phyloP scores from a whole-genome alignment of 2,888 invertebrate genomes.

The Hirtodrosophila confusa region DNA sequence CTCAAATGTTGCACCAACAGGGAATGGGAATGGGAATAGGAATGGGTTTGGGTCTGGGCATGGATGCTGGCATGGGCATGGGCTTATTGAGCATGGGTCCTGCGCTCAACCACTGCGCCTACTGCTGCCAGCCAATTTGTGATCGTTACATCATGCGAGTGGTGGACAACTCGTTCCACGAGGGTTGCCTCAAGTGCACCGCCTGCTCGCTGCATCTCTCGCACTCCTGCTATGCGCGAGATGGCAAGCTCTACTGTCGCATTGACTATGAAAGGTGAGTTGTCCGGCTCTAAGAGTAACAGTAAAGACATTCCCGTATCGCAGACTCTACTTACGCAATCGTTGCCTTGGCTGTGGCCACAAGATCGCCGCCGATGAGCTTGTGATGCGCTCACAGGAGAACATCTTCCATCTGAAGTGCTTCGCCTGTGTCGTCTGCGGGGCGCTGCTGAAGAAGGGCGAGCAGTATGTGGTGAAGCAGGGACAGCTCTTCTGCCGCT shows the following conservation, averaged over 20 bases:
- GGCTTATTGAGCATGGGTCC: conserved; percentile 21
- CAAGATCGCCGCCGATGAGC: conserved; percentile 89
- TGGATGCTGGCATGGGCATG: conserved; percentile 13
- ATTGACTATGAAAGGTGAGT: conserved; percentile 91
- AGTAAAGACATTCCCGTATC: conserved; percentile 12
- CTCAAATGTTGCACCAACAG: conserved; percentile 59
- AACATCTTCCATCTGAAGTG: conserved; percentile 92
- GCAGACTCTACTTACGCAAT: conserved; percentile 89
- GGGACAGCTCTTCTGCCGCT: conserved; percentile 91
- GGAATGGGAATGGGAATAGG: conserved; percentile 31
- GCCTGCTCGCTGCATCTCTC: conserved; percentile 89
- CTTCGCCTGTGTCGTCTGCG: conserved; percentile 92
- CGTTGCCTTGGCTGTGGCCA: conserved; percentile 90
- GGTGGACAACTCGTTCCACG: conserved; percentile 90
- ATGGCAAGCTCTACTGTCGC: conserved; percentile 90
- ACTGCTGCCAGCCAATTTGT: conserved; percentile 89
- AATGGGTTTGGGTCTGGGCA: conserved; percentile 13
- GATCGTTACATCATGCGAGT: conserved; percentile 91
- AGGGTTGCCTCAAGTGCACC: conserved; percentile 90
- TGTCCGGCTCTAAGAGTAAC: not conserved
- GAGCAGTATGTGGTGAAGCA: conserved; percentile 92
- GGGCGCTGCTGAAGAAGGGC: conserved; percentile 90
- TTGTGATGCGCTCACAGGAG: conserved; percentile 91
- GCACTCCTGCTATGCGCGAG: conserved; percentile 90
- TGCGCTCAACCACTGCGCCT: conserved; percentile 85